These are phyloP conservation scores for Trypoxylon attenuatum DNA, from an alignment of 2,888 invertebrate genomes.

Conservation along the genomic window DNA sequence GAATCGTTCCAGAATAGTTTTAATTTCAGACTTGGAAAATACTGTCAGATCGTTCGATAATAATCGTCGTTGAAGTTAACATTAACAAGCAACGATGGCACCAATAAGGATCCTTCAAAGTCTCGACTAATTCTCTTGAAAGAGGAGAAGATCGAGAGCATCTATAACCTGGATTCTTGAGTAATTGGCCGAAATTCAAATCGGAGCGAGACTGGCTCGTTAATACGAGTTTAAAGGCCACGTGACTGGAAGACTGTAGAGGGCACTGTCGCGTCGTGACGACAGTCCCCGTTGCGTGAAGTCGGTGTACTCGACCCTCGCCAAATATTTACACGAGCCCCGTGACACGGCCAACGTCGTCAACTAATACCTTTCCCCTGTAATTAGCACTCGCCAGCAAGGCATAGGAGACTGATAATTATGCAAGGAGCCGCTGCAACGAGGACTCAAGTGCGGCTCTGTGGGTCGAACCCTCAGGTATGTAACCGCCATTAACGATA, in stretches of 20 bases:
- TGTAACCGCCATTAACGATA: constrained; percentile 50
- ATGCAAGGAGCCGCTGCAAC: constrained; percentile 43
- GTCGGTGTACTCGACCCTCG: constrained; percentile 25
- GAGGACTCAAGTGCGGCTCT: constrained; percentile 27
- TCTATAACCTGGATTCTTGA: not conserved
- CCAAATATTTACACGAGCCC: constrained; percentile 54
- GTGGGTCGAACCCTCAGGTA: constrained; percentile 34
- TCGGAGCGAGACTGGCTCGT: constrained; percentile 3
- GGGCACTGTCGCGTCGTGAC: constrained; percentile 16
- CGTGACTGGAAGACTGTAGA: constrained; percentile 12
- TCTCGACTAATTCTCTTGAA: too few species aligned
- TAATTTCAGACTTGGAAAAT: too few species aligned
- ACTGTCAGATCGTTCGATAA: too few species aligned
- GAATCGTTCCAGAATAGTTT: too few species aligned
- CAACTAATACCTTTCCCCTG: constrained; percentile 55
- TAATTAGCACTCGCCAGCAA: constrained; percentile 54
- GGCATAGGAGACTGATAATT: constrained; percentile 55
- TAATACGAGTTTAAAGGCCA: constrained; percentile 28
- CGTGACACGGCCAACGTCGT: constrained; percentile 44
- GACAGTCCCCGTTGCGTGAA: not conserved
- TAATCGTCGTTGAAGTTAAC: too few species aligned
- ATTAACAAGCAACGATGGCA: too few species aligned
- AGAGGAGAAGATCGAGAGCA: not conserved
- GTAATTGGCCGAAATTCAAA: not conserved
- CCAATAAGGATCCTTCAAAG: too few species aligned